Base-by-base conservation (phyloP, 2,888 invertebrate genomes). In the Tryphoninae sp. region DNA sequence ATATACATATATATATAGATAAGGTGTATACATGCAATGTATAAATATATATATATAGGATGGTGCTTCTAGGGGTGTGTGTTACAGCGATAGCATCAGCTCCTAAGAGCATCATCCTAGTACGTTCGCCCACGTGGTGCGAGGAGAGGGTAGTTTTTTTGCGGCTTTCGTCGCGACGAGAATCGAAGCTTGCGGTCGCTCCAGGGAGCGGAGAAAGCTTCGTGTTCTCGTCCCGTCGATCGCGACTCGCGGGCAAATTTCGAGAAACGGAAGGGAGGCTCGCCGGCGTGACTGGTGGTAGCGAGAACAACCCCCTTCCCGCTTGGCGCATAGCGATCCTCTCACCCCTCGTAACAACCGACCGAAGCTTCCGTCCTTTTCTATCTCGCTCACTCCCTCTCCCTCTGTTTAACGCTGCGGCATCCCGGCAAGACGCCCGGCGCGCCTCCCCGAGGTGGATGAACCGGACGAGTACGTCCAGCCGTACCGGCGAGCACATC, bases 361-460 rank as follows among this genome's bases (percentile, higher is more conserved):
- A 16, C 65, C 65, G 42, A 53, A 23, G 33, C 23, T 33, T 75
- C 51, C 11, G 22, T 49, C 65, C 67, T 53, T 53, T 49, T 51
- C 65, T 65, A 19, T 74, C 8, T 26, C 58, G 19, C 23, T 65
- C 26, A 3, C 23, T 26, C 51, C 49, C 26, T 71, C 45, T 73
- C 74, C 49, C 69, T 42, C 59, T 61, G 33, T 75, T 79, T 58
- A 53, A 69, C 79, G 82, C 69, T 82, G 79, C 82, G 79, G 82
- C 73, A 80, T 80, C 82, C 82, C 79, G 77, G 79, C 82, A 82
- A 82, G 82, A 82, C 82, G 79, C 79, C 79, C 69, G 82, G 79
- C 79, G 79, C 73, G 79, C 76, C 73, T 78, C 53, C 67, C 67
- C 84, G 86, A 88, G 89, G 88, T 89, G 89, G 88, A 88, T 89